Conservation (phyloP, 2,888 invertebrate species). For the Hofmannophila pseudospretella region DNA sequence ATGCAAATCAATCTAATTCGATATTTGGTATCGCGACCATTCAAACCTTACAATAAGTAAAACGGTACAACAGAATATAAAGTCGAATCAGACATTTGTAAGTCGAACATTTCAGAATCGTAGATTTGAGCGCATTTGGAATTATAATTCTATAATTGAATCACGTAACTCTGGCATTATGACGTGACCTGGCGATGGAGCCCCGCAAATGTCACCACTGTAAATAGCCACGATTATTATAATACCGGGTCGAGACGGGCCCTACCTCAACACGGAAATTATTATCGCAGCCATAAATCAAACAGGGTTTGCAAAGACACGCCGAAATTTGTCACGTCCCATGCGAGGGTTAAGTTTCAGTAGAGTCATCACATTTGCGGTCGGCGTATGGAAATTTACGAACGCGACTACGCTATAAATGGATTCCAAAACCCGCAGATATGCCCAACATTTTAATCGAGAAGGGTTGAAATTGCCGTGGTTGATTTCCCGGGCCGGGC, state of each 20-base stretch:
- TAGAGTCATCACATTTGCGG: constrained; percentile 8
- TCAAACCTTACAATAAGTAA: no score
- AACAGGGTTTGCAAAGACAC: constrained; percentile 37
- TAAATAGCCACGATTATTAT: constrained; percentile 42
- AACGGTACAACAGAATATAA: no score
- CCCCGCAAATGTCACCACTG: constrained; percentile 37
- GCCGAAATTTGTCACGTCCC: constrained; percentile 38
- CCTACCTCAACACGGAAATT: constrained; percentile 66
- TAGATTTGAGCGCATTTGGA: background rate
- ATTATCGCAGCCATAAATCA: constrained; percentile 61
- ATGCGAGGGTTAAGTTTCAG: constrained; percentile 8
- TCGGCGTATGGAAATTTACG: constrained; percentile 4
- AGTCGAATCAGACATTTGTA: no score
- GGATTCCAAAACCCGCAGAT: background rate
- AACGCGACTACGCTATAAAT: background rate
- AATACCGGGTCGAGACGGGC: constrained; percentile 39
- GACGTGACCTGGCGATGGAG: constrained; percentile 31
- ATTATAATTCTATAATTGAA: constrained; percentile 8
- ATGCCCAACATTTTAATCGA: background rate
- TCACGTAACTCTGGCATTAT: constrained; percentile 28
- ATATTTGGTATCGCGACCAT: no score
- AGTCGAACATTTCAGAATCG: no score
- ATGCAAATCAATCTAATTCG: no score
- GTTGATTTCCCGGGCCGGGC: background rate
- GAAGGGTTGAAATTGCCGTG: background rate